A percentile compares a stretch with the other conserved stretches of the same genome.
Evolutionary conservation across 2,113 vertebrate species (phyloP).

Genomic region (Triplophysa siluroides): DNA sequence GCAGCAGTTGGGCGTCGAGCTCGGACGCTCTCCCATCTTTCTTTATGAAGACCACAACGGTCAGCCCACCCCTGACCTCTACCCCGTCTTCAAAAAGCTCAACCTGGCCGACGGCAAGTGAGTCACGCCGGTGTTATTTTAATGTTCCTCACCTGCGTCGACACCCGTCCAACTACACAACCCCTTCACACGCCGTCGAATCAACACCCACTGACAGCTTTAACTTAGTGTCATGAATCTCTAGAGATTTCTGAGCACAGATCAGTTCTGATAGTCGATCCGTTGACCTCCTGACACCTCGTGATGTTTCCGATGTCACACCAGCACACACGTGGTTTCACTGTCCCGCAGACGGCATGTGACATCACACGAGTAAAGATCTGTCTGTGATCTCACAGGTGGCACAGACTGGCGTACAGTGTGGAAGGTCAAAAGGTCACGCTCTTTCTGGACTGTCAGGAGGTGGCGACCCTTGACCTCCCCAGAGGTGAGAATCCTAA

Average conservation of each 20-base stretch:
- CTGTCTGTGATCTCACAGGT: constrained; percentile 71
- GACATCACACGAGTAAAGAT: neutral
- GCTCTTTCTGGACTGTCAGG: constrained; percentile 88
- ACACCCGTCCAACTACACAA: neutral
- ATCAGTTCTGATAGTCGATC: no score
- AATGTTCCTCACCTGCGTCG: no score
- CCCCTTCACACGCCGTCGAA: no score
- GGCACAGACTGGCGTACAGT: constrained; percentile 93
- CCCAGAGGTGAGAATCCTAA: constrained; percentile 81
- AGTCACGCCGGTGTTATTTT: constrained; percentile 34
- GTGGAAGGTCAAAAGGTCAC: constrained; percentile 87
- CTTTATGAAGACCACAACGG: constrained; percentile 94
- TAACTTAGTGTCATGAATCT: no score
- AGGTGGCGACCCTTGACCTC: constrained; percentile 82
- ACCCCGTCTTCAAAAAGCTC: constrained; percentile 92
- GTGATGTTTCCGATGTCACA: no score
- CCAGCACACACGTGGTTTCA: no score
- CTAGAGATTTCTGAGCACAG: no score
- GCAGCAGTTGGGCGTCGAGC: constrained; percentile 93
- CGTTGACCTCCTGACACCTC: no score
- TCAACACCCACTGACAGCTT: no score
- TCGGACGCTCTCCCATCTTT: constrained; percentile 93
- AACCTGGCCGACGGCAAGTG: constrained; percentile 97
- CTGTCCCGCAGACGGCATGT: no score
- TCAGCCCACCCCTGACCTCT: constrained; percentile 88